These are phyloP conservation scores for Myopa tessellatipennis DNA, from an alignment of 2,888 invertebrate species.

Conservation along the genomic window DNA sequence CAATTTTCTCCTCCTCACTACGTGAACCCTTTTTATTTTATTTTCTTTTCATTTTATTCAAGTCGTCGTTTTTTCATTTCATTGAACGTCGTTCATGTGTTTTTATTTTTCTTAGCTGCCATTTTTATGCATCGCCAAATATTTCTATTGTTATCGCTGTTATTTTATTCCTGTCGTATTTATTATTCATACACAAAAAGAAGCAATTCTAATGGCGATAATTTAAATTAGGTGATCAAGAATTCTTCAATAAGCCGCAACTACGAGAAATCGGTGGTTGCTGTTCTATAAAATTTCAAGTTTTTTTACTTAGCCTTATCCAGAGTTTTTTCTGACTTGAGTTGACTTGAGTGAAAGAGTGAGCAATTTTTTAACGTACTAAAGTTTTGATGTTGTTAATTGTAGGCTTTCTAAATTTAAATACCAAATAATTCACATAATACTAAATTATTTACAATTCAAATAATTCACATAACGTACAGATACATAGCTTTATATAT, in stretches of 20 bases:
- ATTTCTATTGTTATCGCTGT: background rate
- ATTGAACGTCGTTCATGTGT: too few species aligned
- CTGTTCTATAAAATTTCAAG: background rate
- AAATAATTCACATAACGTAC: too few species aligned
- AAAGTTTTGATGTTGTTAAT: slow-evolving; percentile 17
- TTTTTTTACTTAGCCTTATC: background rate
- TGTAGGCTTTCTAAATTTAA: background rate
- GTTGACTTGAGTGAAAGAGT: background rate
- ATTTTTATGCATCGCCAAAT: too few species aligned
- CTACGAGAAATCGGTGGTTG: background rate
- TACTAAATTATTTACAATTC: background rate
- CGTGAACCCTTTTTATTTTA: too few species aligned
- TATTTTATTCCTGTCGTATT: background rate
- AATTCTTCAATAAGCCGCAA: background rate
- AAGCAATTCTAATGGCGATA: background rate
- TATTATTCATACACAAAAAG: background rate
- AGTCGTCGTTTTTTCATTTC: too few species aligned
- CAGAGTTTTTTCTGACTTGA: background rate
- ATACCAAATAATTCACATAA: background rate
- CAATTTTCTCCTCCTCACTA: too few species aligned
- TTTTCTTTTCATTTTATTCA: too few species aligned
- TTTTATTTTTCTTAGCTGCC: too few species aligned
- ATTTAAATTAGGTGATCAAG: background rate
- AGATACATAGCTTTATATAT: too few species aligned
- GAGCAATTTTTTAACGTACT: slow-evolving; percentile 40